phyloP scores from a whole-genome alignment of 2,888 invertebrate genomes.

The Apotomis turbidana region DNA sequence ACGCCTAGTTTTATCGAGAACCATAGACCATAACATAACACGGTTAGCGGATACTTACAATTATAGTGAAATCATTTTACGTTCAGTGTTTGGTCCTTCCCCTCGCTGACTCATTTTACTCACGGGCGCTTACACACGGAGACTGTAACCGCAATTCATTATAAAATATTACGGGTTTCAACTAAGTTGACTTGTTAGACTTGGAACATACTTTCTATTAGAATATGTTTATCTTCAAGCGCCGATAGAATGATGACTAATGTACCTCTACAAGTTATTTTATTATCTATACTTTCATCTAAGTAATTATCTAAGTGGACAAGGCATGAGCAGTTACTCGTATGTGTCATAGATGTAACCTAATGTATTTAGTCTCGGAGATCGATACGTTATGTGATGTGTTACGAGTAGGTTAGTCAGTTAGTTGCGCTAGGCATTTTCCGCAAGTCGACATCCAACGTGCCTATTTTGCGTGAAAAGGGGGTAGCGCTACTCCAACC shows the following conservation, averaged over 20 bases:
- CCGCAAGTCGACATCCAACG: no score
- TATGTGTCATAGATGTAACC: neutral
- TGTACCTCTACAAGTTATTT: neutral
- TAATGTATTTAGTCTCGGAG: neutral
- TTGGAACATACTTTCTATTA: constrained; percentile 5
- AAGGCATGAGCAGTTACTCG: neutral
- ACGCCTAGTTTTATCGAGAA: neutral
- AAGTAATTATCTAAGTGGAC: neutral
- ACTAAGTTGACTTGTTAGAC: constrained; percentile 8
- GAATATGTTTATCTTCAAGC: neutral
- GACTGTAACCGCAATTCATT: constrained; percentile 15
- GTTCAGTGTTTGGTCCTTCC: constrained; percentile 23
- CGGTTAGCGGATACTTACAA: constrained; percentile 13
- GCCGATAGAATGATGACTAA: constrained; percentile 3
- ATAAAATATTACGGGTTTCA: neutral
- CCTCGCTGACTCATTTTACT: constrained; percentile 20
- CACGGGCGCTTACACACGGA: neutral
- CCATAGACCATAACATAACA: constrained; percentile 21
- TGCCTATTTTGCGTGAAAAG: no score
- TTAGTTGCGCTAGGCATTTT: no score
- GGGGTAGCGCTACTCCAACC: no score
- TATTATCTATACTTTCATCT: neutral
- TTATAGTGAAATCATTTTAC: constrained; percentile 8
- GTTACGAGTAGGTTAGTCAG: no score
- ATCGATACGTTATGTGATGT: neutral